Evolutionary conservation across 2,797 vertebrate genomes (phyloP), one percentile per base, ranked within the genome.

Genomic region (Monodelphis domestica): DNA sequence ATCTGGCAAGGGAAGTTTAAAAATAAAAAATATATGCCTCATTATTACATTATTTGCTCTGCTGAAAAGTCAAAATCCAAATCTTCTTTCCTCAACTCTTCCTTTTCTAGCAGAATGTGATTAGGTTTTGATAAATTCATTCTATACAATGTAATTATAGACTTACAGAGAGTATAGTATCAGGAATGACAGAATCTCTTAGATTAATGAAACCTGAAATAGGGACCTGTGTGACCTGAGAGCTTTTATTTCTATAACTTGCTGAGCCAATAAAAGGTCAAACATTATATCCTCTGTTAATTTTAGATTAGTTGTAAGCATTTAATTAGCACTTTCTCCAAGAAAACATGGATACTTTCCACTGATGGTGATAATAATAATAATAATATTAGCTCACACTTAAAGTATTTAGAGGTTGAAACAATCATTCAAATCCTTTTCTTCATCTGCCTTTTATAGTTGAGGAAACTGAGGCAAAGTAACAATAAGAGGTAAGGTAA

Each of bases 301-400:
- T 95, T 97, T 95, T 95, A 97, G 95, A 97, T 96, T 96, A 97
- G 92, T 94, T 96, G 78, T 89, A 95, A 95, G 89, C 91, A 93
- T 97, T 96, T 96, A 96, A 97, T 97, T 97, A 97, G 92, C 97
- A 96, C 95, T 91, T 97, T 87, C 93, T 96, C 94, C 96, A 96
- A 96, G 50, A 91, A 92, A 93, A 94, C 54, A 94, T 95, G 57
- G 51, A 89, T 94, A 95, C 88, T 95, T 93, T 90, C 45, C 55
- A 93, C 29, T 70, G 87, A 95, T 91, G 89, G 53, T 70, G 95
- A 90, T 95, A 94, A 96, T 96, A 57, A 91, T 78, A 89, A 24
- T 78, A n/a, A n/a, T n/a, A 89, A 24, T 78, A n/a, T n/a, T n/a
- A 78, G 70, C 21, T 78, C 38, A 78, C 38, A 78, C 45, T 38